A percentile compares a stretch with the other conserved stretches of the same genome.
Conservation (phyloP, 2,797 vertebrate genomes). For the Muraenolepis orangiensis region DNA sequence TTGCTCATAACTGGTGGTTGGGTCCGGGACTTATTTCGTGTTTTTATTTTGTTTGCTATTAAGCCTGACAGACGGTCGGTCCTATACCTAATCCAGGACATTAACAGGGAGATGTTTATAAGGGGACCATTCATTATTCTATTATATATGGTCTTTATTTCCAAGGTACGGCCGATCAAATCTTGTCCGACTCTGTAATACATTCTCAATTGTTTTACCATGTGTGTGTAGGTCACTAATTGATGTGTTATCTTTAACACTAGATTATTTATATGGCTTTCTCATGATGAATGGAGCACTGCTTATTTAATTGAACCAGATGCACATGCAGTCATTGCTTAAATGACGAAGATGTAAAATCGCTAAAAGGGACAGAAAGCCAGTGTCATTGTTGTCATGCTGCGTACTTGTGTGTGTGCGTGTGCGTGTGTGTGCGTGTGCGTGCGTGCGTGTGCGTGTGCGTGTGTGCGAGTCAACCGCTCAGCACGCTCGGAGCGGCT, state of each 20-base stretch:
- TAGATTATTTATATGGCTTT: background rate
- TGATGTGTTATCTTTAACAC: background rate
- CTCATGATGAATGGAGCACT: background rate
- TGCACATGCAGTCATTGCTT: background rate
- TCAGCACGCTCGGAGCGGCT: conserved; percentile 48
- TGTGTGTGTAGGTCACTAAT: background rate
- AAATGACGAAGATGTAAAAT: background rate
- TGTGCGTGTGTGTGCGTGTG: conserved; percentile 8
- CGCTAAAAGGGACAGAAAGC: conserved; percentile 8
- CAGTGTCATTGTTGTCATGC: conserved; percentile 38
- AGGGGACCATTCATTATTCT: background rate
- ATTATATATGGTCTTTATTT: conserved; percentile 12
- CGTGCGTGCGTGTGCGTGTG: conserved; percentile 26
- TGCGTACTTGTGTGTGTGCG: conserved; percentile 3
- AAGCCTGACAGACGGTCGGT: too few species aligned
- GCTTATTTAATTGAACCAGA: background rate
- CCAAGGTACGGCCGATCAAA: conserved; percentile 23
- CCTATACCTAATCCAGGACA: conserved; percentile 46
- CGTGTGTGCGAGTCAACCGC: conserved; percentile 21
- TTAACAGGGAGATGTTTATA: conserved; percentile 38
- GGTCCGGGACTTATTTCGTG: too few species aligned
- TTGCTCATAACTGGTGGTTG: too few species aligned
- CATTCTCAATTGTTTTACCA: background rate
- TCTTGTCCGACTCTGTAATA: background rate
- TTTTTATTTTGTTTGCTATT: too few species aligned